Percentiles rank a stretch among this genome's conserved stretches.
Conservation (phyloP, 2,888 invertebrate genomes). For the Metalampra italica region DNA sequence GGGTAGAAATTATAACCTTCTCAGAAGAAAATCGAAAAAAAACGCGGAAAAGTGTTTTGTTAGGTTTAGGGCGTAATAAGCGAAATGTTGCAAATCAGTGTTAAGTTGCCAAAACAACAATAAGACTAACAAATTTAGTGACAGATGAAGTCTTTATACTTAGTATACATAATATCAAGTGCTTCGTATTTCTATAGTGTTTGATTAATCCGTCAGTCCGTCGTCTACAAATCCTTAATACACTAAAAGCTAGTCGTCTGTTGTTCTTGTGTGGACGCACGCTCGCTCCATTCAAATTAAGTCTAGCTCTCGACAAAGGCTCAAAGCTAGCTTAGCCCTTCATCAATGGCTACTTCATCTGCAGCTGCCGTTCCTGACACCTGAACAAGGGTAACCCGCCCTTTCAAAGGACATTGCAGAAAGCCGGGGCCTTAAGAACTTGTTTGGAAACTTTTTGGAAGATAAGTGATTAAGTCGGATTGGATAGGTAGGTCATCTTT, state of each 20-base stretch:
- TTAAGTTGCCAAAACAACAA: too few relatives aligned
- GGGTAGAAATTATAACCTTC: too few relatives aligned
- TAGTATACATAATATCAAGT: too few relatives aligned
- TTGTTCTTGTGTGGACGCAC: constrained; percentile 13
- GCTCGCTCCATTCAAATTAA: constrained; percentile 10
- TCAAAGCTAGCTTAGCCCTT: constrained; percentile 11
- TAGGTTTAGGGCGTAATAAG: too few relatives aligned
- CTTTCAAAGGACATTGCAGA: constrained; percentile 27
- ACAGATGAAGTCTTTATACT: too few relatives aligned
- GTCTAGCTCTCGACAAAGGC: constrained; percentile 7
- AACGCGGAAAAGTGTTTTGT: too few relatives aligned
- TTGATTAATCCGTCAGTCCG: neutral
- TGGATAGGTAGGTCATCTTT: constrained; percentile 21
- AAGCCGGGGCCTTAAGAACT: constrained; percentile 25
- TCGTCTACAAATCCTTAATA: constrained; percentile 4
- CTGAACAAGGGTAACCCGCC: constrained; percentile 20
- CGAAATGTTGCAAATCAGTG: too few relatives aligned
- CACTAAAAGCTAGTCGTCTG: constrained; percentile 1
- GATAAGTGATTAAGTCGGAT: constrained; percentile 27
- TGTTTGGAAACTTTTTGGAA: constrained; percentile 26
- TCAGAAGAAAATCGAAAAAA: too few relatives aligned
- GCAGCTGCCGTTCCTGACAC: constrained; percentile 32
- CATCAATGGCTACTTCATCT: constrained; percentile 30
- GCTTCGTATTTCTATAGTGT: too few relatives aligned
- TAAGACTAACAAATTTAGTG: too few relatives aligned